Conservation (phyloP, 2,113 vertebrate genomes). For the Pedionomus torquatus region DNA sequence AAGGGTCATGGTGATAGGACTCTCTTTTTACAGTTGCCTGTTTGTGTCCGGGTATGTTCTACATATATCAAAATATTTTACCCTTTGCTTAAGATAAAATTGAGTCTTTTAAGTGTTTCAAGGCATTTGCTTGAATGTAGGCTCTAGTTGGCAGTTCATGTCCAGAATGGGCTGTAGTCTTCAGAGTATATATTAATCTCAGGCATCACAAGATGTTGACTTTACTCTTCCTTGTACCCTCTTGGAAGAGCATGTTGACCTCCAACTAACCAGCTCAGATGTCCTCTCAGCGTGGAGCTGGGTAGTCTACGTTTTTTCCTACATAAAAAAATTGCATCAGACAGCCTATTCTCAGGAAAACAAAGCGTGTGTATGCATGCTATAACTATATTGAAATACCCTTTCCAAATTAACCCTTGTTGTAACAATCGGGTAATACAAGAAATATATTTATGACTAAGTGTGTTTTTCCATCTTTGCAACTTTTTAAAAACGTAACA, state of each 20-base stretch:
- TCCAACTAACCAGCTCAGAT: rapidly evolving
- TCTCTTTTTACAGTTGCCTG: not conserved
- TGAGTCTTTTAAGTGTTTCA: not conserved
- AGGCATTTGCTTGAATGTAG: rapidly evolving
- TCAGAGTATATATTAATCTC: not conserved
- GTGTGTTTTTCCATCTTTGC: not conserved
- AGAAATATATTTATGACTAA: not conserved
- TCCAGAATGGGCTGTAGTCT: not conserved
- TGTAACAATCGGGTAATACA: not conserved
- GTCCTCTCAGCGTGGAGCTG: rapidly evolving
- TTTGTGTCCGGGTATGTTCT: not conserved
- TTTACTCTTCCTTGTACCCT: not conserved
- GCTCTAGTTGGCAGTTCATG: not conserved
- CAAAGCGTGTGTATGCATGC: not conserved
- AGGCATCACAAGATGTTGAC: not conserved
- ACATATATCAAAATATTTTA: not conserved
- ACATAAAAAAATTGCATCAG: not conserved
- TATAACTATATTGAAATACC: not conserved
- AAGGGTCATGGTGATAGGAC: not conserved
- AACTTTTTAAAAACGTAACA: not conserved
- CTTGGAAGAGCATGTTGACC: not conserved
- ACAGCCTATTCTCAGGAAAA: not conserved
- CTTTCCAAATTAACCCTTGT: not conserved
- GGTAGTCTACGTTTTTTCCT: not conserved
- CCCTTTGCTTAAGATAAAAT: not conserved